These are phyloP conservation scores for Paramormyrops kingsleyae DNA, from an alignment of 2,113 vertebrate genomes.

Conservation along the genomic window DNA sequence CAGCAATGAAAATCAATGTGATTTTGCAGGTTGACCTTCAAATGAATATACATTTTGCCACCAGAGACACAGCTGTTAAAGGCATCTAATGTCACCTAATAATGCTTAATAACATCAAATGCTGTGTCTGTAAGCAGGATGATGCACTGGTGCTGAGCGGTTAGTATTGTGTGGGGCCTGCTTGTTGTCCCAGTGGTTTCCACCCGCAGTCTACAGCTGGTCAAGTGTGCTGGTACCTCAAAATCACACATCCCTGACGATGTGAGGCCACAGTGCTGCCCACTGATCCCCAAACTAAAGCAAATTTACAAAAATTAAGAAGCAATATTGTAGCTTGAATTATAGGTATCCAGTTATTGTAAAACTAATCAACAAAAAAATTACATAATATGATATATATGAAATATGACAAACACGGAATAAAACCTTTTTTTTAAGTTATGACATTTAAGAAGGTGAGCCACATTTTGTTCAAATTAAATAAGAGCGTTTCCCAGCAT, in stretches of 20 bases:
- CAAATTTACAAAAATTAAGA: background rate
- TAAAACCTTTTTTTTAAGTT: background rate
- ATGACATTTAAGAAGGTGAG: background rate
- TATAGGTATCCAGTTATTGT: background rate
- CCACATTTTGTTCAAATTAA: background rate
- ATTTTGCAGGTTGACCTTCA: background rate
- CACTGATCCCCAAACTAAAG: background rate
- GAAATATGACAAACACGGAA: background rate
- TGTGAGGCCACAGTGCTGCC: background rate
- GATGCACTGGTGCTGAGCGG: background rate
- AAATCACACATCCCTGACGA: background rate
- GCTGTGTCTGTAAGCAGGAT: background rate
- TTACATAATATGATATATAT: background rate
- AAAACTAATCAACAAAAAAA: background rate
- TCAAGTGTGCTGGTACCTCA: background rate
- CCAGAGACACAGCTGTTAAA: background rate
- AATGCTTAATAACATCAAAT: background rate
- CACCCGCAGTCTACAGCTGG: background rate
- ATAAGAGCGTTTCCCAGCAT: background rate
- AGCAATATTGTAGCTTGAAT: background rate
- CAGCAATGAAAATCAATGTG: background rate
- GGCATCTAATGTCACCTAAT: background rate
- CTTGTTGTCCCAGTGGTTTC: background rate
- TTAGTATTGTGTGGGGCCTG: background rate
- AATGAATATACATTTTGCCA: background rate